Evolutionary conservation across 1,140 invertebrate species (phyloP).

Genomic region (Drosophila melanica): DNA sequence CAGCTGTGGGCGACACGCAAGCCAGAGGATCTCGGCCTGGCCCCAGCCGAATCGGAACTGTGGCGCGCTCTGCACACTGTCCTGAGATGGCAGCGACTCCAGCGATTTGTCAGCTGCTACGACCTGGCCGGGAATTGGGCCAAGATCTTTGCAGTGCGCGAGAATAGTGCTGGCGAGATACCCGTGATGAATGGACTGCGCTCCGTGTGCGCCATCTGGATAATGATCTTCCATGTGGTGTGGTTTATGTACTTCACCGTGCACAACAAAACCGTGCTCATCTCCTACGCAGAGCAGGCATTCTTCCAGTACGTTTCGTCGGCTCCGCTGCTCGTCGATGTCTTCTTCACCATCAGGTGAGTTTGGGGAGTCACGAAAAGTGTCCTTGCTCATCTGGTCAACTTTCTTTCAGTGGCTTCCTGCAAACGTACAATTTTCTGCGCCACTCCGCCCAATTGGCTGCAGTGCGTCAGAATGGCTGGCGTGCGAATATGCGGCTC

Average conservation of each 20-base stretch:
- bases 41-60: constrained; percentile 65
- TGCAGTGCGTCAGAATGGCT: constrained; percentile 63
- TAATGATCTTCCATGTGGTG: constrained; percentile 80
- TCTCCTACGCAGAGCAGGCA: constrained; percentile 77
- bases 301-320: constrained; percentile 82
- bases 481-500: constrained; percentile 63
- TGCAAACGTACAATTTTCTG: constrained; percentile 81
- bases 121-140: constrained; percentile 72
- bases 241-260: constrained; percentile 84
- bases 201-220: constrained; percentile 81
- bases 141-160: constrained; percentile 63
- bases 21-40: constrained; percentile 14
- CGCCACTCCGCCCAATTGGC: constrained; percentile 66
- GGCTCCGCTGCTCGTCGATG: constrained; percentile 79
- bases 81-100: constrained; percentile 43
- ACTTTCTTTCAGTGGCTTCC: constrained; percentile 64
- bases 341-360: constrained; percentile 84
- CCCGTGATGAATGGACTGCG: constrained; percentile 80
- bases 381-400: not conserved
- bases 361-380: not conserved
- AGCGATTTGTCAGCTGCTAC: constrained; percentile 70
- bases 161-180: constrained; percentile 58
- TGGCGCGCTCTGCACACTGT: constrained; percentile 61
- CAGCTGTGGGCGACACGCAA: constrained; percentile 51
- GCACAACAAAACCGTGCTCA: constrained; percentile 76